These are phyloP conservation scores for Centroberyx gerrardi DNA, from an alignment of 2,797 vertebrate genomes.

Conservation along the genomic window DNA sequence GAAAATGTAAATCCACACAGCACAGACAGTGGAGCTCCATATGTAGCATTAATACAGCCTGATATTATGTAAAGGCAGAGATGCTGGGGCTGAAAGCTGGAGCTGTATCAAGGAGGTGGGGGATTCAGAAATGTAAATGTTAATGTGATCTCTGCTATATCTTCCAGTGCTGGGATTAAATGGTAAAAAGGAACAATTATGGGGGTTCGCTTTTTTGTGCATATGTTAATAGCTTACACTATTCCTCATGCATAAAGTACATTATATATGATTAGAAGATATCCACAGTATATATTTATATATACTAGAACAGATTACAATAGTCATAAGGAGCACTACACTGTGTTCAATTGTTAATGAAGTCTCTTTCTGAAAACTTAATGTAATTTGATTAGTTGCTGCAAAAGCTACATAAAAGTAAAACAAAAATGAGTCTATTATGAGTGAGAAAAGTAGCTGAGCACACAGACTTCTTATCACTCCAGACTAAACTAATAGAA, in stretches of 20 bases:
- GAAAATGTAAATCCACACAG: slow-evolving; percentile 80
- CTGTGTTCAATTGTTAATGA: slow-evolving; percentile 62
- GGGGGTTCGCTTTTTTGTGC: slow-evolving; percentile 60
- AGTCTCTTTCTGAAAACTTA: slow-evolving; percentile 64
- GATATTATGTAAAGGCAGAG: slow-evolving; percentile 82
- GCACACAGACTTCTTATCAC: slow-evolving; percentile 55
- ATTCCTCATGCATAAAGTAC: slow-evolving; percentile 73
- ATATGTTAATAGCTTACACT: slow-evolving; percentile 77
- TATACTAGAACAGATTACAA: slow-evolving; percentile 30
- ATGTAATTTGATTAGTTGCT: slow-evolving; percentile 72
- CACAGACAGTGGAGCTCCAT: slow-evolving; percentile 73
- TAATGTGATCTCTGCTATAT: slow-evolving; percentile 80
- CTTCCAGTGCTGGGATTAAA: slow-evolving; percentile 81
- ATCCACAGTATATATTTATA: slow-evolving; percentile 56
- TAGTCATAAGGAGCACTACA: slow-evolving; percentile 51
- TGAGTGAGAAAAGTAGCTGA: slow-evolving; percentile 56
- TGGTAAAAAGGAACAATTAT: slow-evolving; percentile 81
- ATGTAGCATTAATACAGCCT: slow-evolving; percentile 76
- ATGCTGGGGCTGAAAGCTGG: slow-evolving; percentile 71
- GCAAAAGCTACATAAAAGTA: slow-evolving; percentile 72
- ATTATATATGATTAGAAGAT: slow-evolving; percentile 76
- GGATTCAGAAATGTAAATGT: slow-evolving; percentile 81
- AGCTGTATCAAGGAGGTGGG: slow-evolving; percentile 72
- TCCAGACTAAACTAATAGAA: slow-evolving; percentile 71
- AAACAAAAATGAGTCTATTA: slow-evolving; percentile 67